Evolutionary conservation across 2,888 invertebrate species (phyloP), one percentile per base, ranked within the genome.

Genomic region (Eugnorisma glareosa): DNA sequence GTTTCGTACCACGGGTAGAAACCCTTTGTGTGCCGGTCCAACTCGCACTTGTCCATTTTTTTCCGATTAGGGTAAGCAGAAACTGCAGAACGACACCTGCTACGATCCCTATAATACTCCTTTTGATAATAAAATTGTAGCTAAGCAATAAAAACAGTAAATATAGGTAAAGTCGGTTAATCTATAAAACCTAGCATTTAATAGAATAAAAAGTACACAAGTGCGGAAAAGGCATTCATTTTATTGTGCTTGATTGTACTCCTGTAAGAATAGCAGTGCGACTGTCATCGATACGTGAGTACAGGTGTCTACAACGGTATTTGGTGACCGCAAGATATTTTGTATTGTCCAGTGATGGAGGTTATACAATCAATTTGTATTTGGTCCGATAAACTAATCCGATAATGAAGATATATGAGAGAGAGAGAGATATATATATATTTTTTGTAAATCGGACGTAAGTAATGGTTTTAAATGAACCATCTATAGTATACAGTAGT

Each of bases 251-350:
- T 66, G 76, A 86, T 83, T 84, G 84, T 84, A 76, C 81, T 84
- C 73, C 15, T 74, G 54, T 78, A 82, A 78, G 69, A 72, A 82
- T 76, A 64, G 84, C 75, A 79, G 43, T 66, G 77, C 86, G 88
- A 81, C 89, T 88, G 89, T 85, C 89, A 76, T 76, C 63, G 71
- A 83, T 83, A 89, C 90, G 88, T 88, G 90, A 75, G 84, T 88
- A 90, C 89, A 76, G 81, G n/a, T 57, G 75, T 2, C 1, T 0
- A 75, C 59, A 87, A 77, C 79, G 77, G 71, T 79, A 72, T 1
- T 73, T 71, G 15, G 13, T 51, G 18, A 51, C 40, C 31, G 13
- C 31, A 75, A 75, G 4, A 31, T 24, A 18, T 73, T 63, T 5
- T 37, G 24, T 2, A 43, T 43, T 31, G 15, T 1, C 24, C 15